Percentiles rank a stretch among this genome's conserved stretches.
phyloP scores from a whole-genome alignment of 2,888 invertebrate genomes.

The Megalurothrips usitatus region DNA sequence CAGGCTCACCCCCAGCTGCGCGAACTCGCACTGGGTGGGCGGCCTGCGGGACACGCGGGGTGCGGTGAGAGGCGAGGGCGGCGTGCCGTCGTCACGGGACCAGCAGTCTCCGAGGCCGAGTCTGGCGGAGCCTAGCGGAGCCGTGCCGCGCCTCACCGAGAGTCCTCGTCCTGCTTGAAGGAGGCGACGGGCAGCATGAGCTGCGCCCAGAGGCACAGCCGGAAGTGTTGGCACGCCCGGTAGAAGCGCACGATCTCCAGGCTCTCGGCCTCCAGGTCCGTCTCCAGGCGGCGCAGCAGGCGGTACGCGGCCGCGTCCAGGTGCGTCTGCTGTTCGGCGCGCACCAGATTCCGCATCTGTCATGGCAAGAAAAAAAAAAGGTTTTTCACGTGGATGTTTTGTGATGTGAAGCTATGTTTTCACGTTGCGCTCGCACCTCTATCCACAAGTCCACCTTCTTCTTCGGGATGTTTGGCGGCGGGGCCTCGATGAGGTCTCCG shows the following conservation, averaged over 20 bases:
- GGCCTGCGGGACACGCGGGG: constrained; percentile 44
- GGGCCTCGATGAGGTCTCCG: constrained; percentile 38
- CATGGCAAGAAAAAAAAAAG: too few relatives aligned
- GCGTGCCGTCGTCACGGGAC: neutral
- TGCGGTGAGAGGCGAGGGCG: neutral
- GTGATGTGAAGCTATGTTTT: too few relatives aligned
- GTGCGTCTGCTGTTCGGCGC: constrained; percentile 48
- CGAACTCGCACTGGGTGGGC: constrained; percentile 53
- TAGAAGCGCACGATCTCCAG: constrained; percentile 49
- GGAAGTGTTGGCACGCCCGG: constrained; percentile 47
- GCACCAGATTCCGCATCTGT: constrained; percentile 47
- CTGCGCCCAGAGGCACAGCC: constrained; percentile 43
- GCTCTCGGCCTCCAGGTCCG: constrained; percentile 48
- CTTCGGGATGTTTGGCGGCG: constrained; percentile 36
- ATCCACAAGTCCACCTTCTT: constrained; percentile 38
- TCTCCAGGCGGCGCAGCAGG: constrained; percentile 49
- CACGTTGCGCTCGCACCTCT: constrained; percentile 38
- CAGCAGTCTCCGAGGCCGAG: neutral
- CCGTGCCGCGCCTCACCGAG: constrained; percentile 29
- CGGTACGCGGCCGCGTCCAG: constrained; percentile 51
- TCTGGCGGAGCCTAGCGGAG: too few relatives aligned
- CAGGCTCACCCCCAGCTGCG: constrained; percentile 52
- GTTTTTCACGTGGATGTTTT: too few relatives aligned
- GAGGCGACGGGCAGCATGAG: constrained; percentile 45
- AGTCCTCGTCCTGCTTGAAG: constrained; percentile 27